Evolutionary conservation across 2,113 vertebrate genomes (phyloP), one percentile per base, ranked within the genome.

Genomic region (Daphoenositta chrysoptera): DNA sequence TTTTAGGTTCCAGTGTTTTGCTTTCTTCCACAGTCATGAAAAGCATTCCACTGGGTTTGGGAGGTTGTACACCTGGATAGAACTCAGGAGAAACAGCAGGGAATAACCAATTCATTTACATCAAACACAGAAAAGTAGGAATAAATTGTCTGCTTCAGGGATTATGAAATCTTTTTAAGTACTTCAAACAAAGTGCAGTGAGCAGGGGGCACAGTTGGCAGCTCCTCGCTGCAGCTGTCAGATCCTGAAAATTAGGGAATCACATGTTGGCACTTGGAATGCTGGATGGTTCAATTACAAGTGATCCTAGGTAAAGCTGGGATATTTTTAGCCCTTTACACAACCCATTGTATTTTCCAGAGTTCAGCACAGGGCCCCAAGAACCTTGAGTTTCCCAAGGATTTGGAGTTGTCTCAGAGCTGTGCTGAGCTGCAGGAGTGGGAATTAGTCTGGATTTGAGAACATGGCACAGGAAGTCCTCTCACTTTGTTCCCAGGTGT

Each of bases 251-350:
- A 98, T 94, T 87, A 87, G 96, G 96, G 96, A 97, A 97, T 98
- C 95, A 96, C 90, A 97, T 97, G 97, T 85, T 98, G 97, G 94
- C 97, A 97, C 97, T 97, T 97, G 87, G 96, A 97, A 97, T 96
- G 97, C 95, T 96, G 79, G 96, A 93, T 97, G 97, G 96, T 96
- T 96, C 97, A 88, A 68, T 97, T 97, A 97, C 93, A 96, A 97
- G 97, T 92, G 96, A 97, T 97, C 96, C 96, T 89, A 92, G 97
- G 97, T 95, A 96, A 98, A 97, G 96, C 93, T 70, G 85, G 23
- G 95, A 5, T 98, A 98, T 98, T 98, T 98, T 98, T 98, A 98
- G 97, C 95, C 69, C 75, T 91, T 94, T 96, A 95, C 97, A 96
- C 88, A 97, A 91, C 18, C 83, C 96, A 91, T 94, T 97, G 96